Base-by-base conservation (phyloP, 2,888 invertebrate species). In the Aromia moschata region DNA sequence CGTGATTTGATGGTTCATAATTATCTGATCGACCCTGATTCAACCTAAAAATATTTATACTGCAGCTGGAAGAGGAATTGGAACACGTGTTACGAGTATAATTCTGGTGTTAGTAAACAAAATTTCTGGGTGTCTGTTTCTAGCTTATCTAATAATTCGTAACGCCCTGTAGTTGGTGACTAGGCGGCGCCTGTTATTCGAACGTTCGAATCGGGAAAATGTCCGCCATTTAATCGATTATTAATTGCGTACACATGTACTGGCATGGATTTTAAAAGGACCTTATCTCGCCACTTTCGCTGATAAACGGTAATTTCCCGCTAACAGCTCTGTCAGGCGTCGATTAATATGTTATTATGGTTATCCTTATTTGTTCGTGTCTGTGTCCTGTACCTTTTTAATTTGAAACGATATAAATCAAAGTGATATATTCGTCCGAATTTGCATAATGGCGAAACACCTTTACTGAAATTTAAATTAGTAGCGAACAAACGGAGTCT, bases 171-270 rank as follows among this genome's bases (percentile, higher is more conserved):
- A 41, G 16, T 33, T 11, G 20, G 36, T 51, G 57, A 57, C 55
- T 38, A 31, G n/a, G 44, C 44, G 54, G 41, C n/a, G n/a, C n/a
- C n/a, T n/a, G n/a, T n/a, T 51, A 58, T 58, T 47, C 47, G 38
- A 63, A 63, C 58, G 60, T 56, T 45, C 55, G 37, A 45, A 59
- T 58, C 17, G 1, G 17, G 33, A 11, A n/a, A 40, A 9, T 16
- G 33, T 55, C 60, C 57, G 58, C 55, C 20, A 53, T 55, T 55
- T 60, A 58, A 63, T 63, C 63, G 41, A 56, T 55, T 55, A 60
- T 43, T 59, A 63, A 63, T 63, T 63, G 53, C 52, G 20, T 49
- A 44, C 56, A 55, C 55, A 43, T 45, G 57, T 52, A 40, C 52
- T 9, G n/a, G 52, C 46, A 51, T 58, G 41, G 58, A 53, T 58